Evolutionary conservation across 2,888 invertebrate species (phyloP), one percentile per base, ranked within the genome.

Genomic region (Apodemia zela): DNA sequence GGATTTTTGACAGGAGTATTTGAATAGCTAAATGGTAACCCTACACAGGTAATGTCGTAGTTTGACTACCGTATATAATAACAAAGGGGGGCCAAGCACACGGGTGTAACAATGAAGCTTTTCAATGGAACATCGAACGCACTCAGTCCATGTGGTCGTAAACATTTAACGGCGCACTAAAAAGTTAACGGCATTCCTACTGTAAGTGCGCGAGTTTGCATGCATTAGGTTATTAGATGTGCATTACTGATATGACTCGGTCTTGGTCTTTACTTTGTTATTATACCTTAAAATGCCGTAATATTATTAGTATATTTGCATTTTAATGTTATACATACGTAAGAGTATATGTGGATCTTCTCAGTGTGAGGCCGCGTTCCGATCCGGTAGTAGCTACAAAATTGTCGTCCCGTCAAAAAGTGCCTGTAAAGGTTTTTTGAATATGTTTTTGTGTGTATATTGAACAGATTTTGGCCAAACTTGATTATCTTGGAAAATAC

Each of bases 171-270:
- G 66, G 65, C 21, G 61, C 64, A 65, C 67, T 78, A 68, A 73
- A 77, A 75, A 71, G 64, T 68, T 66, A 69, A 75, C 68, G 72
- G 72, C 69, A 71, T 69, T 38, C 60, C 61, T 64, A 65, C 58
- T 61, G 64, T 66, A 62, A 64, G 66, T 63, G 61, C 63, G 54
- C 49, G 61, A 62, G 57, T 65, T 61, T 62, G 61, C 65, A 64
- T 66, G 61, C 63, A 67, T 62, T 60, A 42, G 35, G 61, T 62
- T 64, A 62, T 66, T 59, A 61, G 62, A 66, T 63, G 63, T 67
- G 61, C 69, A 70, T 71, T 71, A 68, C 59, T 59, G 66, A 63
- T 68, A 62, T 60, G 49, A 49, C 49, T 21, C 18, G 51, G 29
- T 51, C 58, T 33, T 60, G 35, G 54, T 38, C 21, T 60, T 51